Conservation (phyloP, 2,888 invertebrate species). For the Falcaria lacertinaria region DNA sequence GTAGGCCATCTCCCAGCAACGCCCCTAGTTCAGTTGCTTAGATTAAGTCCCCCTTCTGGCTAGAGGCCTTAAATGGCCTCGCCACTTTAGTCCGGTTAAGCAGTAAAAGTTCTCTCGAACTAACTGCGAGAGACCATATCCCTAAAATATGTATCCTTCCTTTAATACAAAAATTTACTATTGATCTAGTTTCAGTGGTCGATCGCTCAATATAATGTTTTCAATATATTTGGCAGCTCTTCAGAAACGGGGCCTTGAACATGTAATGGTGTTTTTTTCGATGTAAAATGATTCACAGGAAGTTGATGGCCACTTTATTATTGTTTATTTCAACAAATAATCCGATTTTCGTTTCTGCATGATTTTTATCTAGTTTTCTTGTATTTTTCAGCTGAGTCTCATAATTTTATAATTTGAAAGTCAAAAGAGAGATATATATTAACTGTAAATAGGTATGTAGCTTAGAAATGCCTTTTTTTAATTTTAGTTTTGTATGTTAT, state of each 20-base stretch:
- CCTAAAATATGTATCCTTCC: background rate
- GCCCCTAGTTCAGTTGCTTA: too few relatives aligned
- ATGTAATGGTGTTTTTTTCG: slow-evolving; percentile 26
- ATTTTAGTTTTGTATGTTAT: too few relatives aligned
- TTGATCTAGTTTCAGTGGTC: slow-evolving; percentile 9
- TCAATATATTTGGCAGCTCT: slow-evolving; percentile 29
- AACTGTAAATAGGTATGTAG: too few relatives aligned
- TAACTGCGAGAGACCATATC: too few relatives aligned
- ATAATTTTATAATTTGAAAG: too few relatives aligned
- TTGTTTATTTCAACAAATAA: slow-evolving; percentile 4
- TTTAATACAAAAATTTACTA: slow-evolving; percentile 1
- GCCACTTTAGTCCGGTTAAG: too few relatives aligned
- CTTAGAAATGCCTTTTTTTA: too few relatives aligned
- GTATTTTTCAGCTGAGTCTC: background rate
- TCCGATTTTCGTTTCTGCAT: background rate
- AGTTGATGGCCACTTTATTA: slow-evolving; percentile 10
- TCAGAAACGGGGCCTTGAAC: slow-evolving; percentile 30
- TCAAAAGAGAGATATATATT: too few relatives aligned
- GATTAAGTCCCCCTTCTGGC: too few relatives aligned
- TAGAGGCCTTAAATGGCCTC: too few relatives aligned
- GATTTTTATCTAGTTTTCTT: background rate
- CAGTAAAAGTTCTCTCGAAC: too few relatives aligned
- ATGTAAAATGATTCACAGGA: slow-evolving; percentile 16
- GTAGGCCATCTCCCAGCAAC: too few relatives aligned
- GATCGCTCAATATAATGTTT: slow-evolving; percentile 3